Evolutionary conservation across 2,797 vertebrate species (phyloP), one percentile per base, ranked within the genome.

Genomic region (Pyrocephalus nanus): DNA sequence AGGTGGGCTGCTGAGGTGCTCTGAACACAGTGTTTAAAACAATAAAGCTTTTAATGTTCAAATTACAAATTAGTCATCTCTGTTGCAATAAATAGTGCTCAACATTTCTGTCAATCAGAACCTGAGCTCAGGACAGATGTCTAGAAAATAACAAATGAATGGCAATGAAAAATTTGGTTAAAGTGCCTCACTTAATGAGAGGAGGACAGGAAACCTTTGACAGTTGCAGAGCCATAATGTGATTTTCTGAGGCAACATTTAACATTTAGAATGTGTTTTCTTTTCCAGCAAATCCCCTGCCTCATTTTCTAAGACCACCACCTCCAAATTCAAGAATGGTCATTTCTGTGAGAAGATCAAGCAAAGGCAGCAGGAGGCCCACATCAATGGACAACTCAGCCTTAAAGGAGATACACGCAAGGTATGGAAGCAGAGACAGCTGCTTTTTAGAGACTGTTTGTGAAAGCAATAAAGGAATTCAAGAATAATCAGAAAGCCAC

Each of bases 241-340:
- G n/a, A 36, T 87, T 85, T 95, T 89, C 81, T 79, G 22, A 92
- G 57, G 58, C 57, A 92, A 54, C 27, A 72, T 91, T 95, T 92
- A 88, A 90, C 43, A 40, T 86, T 80, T 5, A 17, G 66, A 27
- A 61, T 2, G 2, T 58, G 30, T 88, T 91, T 93, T 92, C 36
- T 93, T 76, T 76, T 84, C 70, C 65, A 91, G 57, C 22, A 80
- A 34, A 57, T 60, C 34, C 18, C 25, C 22, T 64, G 69, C 30
- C 42, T 90, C 32, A 21, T 88, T 94, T 90, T 81, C 88, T 81
- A 72, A 93, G 54, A 87, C 34, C 23, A 34, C 34, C 13, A 21
- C 45, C 36, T 88, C 66, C 70, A 58, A 71, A 62, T 73, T 74
- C 38, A 67, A 83, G 57, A 83, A 50, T 17, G 30, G 30, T 36